Evolutionary conservation across 1,140 invertebrate species (phyloP), one percentile per base, ranked within the genome.

Genomic region (Manduca sexta): DNA sequence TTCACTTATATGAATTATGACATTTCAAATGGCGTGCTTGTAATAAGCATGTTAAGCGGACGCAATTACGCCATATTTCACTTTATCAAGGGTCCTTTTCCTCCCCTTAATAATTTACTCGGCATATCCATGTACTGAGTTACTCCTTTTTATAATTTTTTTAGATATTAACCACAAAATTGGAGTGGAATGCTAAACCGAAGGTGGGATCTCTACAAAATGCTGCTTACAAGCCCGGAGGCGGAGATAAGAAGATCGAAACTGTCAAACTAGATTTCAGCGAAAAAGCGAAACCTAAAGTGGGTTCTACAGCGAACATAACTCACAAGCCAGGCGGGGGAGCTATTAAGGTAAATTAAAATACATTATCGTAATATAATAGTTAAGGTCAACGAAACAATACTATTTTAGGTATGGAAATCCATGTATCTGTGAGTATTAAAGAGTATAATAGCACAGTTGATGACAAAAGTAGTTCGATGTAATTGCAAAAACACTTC

Each of bases 181-280:
- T 98, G 47, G 91, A 95, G 67, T 98, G 96, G 96, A 95, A 94
- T 62, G 96, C 95, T 0, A 95, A 96, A 84, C 92, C 95, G 13
- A 97, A 97, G 88, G 90, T 98, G 49, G 96, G 96, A 17, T 98
- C 96, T 0, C 83, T 98, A 57, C 94, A 97, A n/a, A 98, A 99
- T 75, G 89, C 94, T n/a, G 90, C 91, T 3, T 93, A 98, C 82
- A 96, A 94, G 71, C 95, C 97, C 1, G 95, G 95, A 29, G 97
- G 96, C 18, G 96, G 96, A 17, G 94, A 95, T 60, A 95, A 96
- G 78, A 97, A 97, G 87, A 96, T 98, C 37, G 94, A 96, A 80
- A 91, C 91, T 0, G 90, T 96, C 3, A 97, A 97, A 78, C 85
- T 97, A 50, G 94, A 96, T 62, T 98, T 97, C 85, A 96, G 96